Conservation (phyloP, 2,113 vertebrate species). For the Neogobius melanostomus region DNA sequence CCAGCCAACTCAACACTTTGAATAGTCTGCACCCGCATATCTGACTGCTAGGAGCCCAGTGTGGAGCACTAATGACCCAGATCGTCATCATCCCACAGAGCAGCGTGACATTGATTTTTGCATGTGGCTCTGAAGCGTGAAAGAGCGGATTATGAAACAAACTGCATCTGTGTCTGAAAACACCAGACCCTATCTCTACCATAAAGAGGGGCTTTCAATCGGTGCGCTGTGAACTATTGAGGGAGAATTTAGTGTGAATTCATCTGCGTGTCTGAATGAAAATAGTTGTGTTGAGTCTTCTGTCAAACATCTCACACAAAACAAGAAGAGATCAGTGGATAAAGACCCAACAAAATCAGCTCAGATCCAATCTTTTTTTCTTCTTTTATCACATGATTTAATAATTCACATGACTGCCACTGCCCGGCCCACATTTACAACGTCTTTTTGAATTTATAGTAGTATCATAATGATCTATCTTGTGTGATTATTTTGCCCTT, state of each 20-base stretch:
- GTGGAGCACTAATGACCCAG: neutral
- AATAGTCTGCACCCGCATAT: neutral
- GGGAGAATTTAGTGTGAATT: constrained; percentile 11
- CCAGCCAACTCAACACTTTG: neutral
- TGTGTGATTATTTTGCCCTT: neutral
- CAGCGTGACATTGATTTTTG: constrained; percentile 17
- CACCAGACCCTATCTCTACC: constrained; percentile 10
- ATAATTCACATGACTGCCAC: constrained; percentile 17
- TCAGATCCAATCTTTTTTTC: constrained; percentile 9
- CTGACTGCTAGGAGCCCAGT: neutral
- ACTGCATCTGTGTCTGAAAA: constrained; percentile 28
- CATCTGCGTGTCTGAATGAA: constrained; percentile 26
- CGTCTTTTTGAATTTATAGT: neutral
- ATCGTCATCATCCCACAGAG: constrained; percentile 11
- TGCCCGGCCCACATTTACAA: constrained; percentile 1
- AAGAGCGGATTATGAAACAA: constrained; percentile 1
- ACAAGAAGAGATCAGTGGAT: constrained; percentile 2
- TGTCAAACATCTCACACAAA: neutral
- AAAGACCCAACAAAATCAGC: constrained; percentile 3
- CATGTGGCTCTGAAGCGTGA: neutral
- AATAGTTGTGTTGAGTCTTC: neutral
- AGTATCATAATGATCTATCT: neutral
- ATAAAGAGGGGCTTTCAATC: constrained; percentile 24
- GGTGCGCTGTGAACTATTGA: constrained; percentile 20
- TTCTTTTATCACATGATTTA: constrained; percentile 9